These are phyloP conservation scores for Calliphora vicina DNA, from an alignment of 1,140 invertebrate genomes.

Conservation along the genomic window DNA sequence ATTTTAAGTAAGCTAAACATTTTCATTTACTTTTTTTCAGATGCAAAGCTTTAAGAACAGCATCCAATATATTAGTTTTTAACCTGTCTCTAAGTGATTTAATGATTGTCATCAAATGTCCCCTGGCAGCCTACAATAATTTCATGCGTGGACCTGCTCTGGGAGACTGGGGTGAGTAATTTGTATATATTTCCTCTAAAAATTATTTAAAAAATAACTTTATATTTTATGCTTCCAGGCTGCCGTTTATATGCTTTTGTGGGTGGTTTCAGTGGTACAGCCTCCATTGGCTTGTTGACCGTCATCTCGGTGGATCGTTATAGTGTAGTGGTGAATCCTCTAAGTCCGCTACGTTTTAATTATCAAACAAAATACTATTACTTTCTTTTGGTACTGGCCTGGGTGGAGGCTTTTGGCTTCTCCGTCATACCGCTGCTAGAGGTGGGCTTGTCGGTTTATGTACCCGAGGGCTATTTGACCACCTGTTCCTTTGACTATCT, in stretches of 20 bases:
- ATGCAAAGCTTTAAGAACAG: constrained; percentile 74
- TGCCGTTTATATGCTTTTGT: constrained; percentile 76
- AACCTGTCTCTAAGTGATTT: constrained; percentile 82
- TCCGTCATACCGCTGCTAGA: constrained; percentile 72
- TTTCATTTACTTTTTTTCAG: constrained; percentile 63
- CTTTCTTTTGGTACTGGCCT: constrained; percentile 69
- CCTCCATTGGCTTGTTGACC: constrained; percentile 75
- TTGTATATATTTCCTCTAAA: not conserved
- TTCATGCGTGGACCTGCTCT: constrained; percentile 72
- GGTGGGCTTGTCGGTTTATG: constrained; percentile 75
- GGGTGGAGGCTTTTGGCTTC: constrained; percentile 77
- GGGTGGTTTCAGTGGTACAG: constrained; percentile 75
- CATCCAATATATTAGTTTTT: constrained; percentile 78
- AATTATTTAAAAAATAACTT: not conserved
- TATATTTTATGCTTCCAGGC: constrained; percentile 64
- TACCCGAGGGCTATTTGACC: constrained; percentile 80
- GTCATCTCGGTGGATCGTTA: constrained; percentile 77
- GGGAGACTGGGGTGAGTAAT: constrained; percentile 70
- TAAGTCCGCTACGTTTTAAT: constrained; percentile 70
- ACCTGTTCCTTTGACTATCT: constrained; percentile 85
- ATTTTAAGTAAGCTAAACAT: no score
- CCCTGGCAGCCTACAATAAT: constrained; percentile 77
- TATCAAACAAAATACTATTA: constrained; percentile 70
- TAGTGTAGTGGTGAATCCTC: constrained; percentile 75
- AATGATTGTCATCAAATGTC: constrained; percentile 73